Percentiles rank a stretch among this genome's conserved stretches.
Conservation (phyloP, 1,140 invertebrate genomes). For the Ruditapes philippinarum region DNA sequence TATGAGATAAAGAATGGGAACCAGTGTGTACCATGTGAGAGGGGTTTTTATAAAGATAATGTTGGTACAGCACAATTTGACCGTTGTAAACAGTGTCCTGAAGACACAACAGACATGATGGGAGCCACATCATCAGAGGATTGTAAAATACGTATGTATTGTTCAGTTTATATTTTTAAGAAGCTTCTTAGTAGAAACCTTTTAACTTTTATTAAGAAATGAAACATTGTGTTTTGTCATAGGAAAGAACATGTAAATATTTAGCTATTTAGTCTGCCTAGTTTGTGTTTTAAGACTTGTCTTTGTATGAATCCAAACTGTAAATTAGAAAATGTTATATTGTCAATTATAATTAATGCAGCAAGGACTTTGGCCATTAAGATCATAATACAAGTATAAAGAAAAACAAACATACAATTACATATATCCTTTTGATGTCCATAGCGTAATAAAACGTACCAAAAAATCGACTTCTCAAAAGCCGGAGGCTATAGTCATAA, state of each 20-base stretch:
- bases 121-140: neutral
- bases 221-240: neutral
- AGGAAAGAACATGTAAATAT: neutral
- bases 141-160: constrained; percentile 31
- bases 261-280: neutral
- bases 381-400: too few species aligned
- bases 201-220: neutral
- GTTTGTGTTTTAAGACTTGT: too few species aligned
- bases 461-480: too few species aligned
- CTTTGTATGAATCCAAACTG: too few species aligned
- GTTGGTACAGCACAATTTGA: neutral
- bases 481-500: too few species aligned
- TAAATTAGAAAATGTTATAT: too few species aligned
- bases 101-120: neutral
- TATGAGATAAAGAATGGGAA: neutral
- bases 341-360: too few species aligned
- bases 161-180: neutral
- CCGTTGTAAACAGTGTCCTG: neutral
- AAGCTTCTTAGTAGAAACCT: neutral
- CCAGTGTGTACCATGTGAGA: constrained; percentile 4
- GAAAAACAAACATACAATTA: too few species aligned
- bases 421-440: too few species aligned
- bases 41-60: constrained; percentile 25
- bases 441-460: too few species aligned
- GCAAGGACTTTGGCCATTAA: too few species aligned